phyloP scores from a whole-genome alignment of 2,888 invertebrate species.

The Monochamus alternatus region DNA sequence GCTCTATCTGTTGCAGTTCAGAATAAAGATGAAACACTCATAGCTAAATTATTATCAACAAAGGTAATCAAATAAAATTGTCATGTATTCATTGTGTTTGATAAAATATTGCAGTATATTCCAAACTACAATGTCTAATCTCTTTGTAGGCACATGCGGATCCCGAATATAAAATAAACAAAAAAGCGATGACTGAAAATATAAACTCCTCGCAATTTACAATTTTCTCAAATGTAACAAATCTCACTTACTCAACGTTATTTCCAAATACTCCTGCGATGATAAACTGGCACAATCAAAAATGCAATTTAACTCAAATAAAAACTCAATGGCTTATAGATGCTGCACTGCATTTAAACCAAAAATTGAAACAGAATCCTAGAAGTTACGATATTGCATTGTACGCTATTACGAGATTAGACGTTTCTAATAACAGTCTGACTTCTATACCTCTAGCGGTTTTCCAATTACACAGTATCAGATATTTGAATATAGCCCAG shows the following conservation, averaged over 20 bases:
- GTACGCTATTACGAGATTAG: constrained; percentile 94
- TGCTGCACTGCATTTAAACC: constrained; percentile 89
- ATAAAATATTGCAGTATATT: no score
- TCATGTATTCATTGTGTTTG: background rate
- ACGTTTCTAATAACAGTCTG: constrained; percentile 92
- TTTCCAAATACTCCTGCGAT: constrained; percentile 89
- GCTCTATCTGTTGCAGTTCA: constrained; percentile 86
- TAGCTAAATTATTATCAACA: constrained; percentile 87
- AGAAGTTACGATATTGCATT: constrained; percentile 80
- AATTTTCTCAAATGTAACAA: constrained; percentile 73
- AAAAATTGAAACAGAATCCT: constrained; percentile 82
- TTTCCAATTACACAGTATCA: constrained; percentile 87
- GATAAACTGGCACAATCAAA: constrained; percentile 94
- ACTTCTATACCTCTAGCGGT: constrained; percentile 85
- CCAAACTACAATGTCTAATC: no score
- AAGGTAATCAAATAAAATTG: constrained; percentile 72
- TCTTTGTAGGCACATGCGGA: constrained; percentile 84
- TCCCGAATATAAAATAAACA: constrained; percentile 94
- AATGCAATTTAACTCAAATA: constrained; percentile 80
- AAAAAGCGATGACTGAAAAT: constrained; percentile 83
- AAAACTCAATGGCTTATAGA: constrained; percentile 87
- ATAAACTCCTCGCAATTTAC: constrained; percentile 74
- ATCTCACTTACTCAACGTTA: constrained; percentile 83
- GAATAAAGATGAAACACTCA: constrained; percentile 82
- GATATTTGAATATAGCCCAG: constrained; percentile 89